Evolutionary conservation across 2,113 vertebrate species (phyloP).

Genomic region (Platycercus adscitus): DNA sequence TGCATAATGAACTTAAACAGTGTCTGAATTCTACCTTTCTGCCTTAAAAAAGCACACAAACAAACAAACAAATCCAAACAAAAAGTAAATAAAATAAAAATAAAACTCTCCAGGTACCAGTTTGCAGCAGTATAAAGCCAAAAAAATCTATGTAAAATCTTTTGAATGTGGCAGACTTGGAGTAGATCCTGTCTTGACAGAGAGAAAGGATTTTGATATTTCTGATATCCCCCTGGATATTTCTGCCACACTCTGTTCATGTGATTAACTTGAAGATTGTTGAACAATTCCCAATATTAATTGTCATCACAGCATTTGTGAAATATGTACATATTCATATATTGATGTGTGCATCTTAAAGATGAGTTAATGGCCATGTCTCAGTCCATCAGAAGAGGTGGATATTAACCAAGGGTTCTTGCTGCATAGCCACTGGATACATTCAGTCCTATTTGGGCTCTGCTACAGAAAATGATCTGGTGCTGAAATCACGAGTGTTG

Average conservation of each 20-base stretch:
- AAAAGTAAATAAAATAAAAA: background rate
- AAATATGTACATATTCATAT: background rate
- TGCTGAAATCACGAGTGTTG: background rate
- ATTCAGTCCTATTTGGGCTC: background rate
- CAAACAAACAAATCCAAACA: background rate
- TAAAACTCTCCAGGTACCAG: background rate
- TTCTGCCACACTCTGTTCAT: background rate
- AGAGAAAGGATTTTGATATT: background rate
- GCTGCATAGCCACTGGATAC: background rate
- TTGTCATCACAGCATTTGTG: background rate
- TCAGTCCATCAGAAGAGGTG: background rate
- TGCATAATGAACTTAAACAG: background rate
- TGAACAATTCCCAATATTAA: background rate
- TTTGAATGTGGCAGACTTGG: background rate
- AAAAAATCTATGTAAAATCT: background rate
- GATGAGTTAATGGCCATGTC: background rate
- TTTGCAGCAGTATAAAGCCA: background rate
- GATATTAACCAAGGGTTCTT: background rate
- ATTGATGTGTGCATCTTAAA: background rate
- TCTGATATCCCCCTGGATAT: background rate
- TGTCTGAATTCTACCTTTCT: background rate
- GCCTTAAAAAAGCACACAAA: background rate
- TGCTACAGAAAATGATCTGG: background rate
- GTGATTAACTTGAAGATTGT: background rate
- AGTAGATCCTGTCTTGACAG: background rate